phyloP scores from a whole-genome alignment of 2,113 vertebrate genomes.

The Calypte anna region DNA sequence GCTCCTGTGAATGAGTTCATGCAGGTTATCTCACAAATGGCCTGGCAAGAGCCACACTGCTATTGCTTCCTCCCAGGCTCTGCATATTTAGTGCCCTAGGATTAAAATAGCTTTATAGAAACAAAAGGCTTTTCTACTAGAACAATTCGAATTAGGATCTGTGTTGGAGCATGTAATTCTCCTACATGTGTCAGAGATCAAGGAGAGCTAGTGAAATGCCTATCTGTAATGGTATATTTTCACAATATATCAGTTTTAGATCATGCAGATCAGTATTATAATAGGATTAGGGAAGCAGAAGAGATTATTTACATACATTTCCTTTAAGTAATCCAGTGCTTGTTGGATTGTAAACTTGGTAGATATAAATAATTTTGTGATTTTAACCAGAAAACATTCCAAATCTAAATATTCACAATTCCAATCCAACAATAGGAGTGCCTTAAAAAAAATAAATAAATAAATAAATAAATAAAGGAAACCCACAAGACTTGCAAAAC shows the following conservation, averaged over 20 bases:
- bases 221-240: neutral
- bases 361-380: neutral
- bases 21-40: neutral
- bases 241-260: constrained; percentile 41
- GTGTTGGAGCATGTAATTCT: neutral
- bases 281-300: constrained; percentile 10
- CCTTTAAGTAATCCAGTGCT: neutral
- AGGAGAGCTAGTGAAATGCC: neutral
- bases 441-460: neutral
- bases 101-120: neutral
- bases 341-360: neutral
- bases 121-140: neutral
- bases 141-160: constrained; percentile 15
- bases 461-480: too few species aligned
- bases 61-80: neutral
- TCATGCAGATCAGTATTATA: neutral
- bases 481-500: neutral
- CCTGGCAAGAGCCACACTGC: neutral
- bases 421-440: neutral
- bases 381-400: neutral
- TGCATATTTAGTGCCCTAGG: neutral
- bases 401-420: neutral
- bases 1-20: neutral
- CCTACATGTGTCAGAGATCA: neutral
- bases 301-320: constrained; percentile 31